Base-by-base conservation (phyloP, 2,113 vertebrate species). In the Ciconia stormi region DNA sequence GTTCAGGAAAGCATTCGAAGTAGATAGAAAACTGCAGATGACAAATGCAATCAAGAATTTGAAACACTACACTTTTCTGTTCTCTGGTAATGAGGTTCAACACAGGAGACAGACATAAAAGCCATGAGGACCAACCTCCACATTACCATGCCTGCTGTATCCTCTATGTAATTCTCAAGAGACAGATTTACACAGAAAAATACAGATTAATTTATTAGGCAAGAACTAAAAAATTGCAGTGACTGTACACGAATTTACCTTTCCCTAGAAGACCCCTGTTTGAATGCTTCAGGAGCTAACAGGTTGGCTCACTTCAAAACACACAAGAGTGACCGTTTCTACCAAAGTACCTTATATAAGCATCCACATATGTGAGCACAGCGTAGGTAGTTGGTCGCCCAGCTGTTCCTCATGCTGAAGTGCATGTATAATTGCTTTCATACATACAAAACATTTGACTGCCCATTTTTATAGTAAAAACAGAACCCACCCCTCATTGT, bases 211-310 rank as follows among this genome's bases (percentile, higher is more conserved):
- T 70, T 87, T 47, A 70, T 80, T 80, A 67, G 34, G 23, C 55
- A 95, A 71, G 26, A 89, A 29, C 29, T 74, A 89, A 91, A 91
- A 93, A 50, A 46, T n/a, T 62, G 62, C 59, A 78, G 47, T 30
- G 7, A 26, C 38, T 44, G 23, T 11, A 23, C 30, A 38, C 8
- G 7, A 38, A 38, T 30, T 42, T 25, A 58, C 53, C 40, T 74
- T 56, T 63, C 69, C 77, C 47, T 72, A 72, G 49, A 67, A 67
- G 7, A 46, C 34, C n/a, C 18, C 16, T 52, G 10, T 4, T 44
- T 15, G 34, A 72, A 83, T 10, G n/a, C 25, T 74, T 58, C 58
- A 81, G 44, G 69, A 58, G 27, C 14, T 52, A 76, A 42, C 22
- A 63, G 59, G n/a, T n/a, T 76, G 25, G 23, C 49, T 62, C 71